Base-by-base conservation (phyloP, 2,113 vertebrate species). In the Formicarius rufipectus region DNA sequence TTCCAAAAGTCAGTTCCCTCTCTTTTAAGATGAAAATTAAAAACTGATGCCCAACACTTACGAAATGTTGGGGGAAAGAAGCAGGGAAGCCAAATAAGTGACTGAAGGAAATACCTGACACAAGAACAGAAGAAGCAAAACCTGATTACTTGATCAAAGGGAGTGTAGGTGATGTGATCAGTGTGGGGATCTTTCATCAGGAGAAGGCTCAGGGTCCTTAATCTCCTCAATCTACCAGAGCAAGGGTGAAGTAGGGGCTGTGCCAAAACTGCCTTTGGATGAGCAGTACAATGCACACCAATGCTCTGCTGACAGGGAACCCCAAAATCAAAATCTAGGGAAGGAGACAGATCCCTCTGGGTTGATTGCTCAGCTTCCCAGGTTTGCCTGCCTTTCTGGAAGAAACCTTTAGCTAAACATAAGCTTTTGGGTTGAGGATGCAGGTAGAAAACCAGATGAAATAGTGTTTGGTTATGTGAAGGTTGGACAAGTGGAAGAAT, bases 191-290 rank as follows among this genome's bases (percentile, higher is more conserved):
- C 81, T 87, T 71, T 53, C 82, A 56, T 16, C 68, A 67, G 69
- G 21, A 82, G 77, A 39, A 63, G 39, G n/a, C 56, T 75, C 76
- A 64, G 80, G 52, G 44, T 84, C 60, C 66, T 84, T 52, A 27
- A 13, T 73, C 86, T 77, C 63, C 79, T 63, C 0, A 0, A 75
- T 74, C 89, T 64, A 4, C 68, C 68, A 40, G 80, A 63, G 52
- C n/a, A 81, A 89, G 35, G 52, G 27, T 42, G 45, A 42, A 95
- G 64, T 45, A 55, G 39, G 24, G 59, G 21, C 79, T 58, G 66
- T 58, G 74, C 67, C 0, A 0, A 67, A 52, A 13, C n/a, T 42
- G 42, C 12, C 0, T 30, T 30, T 47, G 71, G n/a, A 31, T 39
- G 55, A 86, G 52, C 53, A 37, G 33, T 7, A 3, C 1, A 3